Percentiles rank a stretch among this genome's conserved stretches.
These are phyloP conservation scores for Onychomys torridus DNA, from an alignment of 2,797 vertebrate species.

Conservation along the genomic window DNA sequence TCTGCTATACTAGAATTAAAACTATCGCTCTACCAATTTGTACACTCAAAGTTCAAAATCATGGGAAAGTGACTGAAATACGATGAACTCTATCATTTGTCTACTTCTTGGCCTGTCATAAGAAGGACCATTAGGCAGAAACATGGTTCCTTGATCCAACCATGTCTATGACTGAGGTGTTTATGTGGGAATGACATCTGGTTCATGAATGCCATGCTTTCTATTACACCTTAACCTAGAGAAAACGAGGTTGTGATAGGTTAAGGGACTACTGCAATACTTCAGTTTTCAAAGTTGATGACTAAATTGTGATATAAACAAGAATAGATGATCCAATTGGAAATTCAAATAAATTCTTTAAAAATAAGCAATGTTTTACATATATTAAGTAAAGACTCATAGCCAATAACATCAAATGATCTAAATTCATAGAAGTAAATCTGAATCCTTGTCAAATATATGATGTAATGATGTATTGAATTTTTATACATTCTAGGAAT, in stretches of 20 bases:
- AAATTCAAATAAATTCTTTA: background rate
- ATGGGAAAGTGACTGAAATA: background rate
- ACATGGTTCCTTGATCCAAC: background rate
- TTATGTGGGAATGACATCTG: background rate
- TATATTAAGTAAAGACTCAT: background rate
- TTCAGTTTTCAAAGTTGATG: background rate
- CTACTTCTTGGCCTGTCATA: background rate
- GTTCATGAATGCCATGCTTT: background rate
- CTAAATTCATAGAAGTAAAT: background rate
- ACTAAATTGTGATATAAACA: background rate
- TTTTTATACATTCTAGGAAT: background rate
- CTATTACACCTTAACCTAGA: background rate
- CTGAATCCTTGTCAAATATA: background rate
- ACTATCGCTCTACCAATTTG: background rate
- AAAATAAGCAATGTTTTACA: background rate
- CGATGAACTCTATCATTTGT: background rate
- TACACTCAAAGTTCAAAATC: background rate
- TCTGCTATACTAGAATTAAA: background rate
- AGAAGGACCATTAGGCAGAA: background rate
- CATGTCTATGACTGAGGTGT: background rate
- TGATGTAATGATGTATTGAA: background rate
- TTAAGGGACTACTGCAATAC: background rate
- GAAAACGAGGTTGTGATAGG: background rate
- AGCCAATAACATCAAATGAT: background rate
- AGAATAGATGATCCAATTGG: background rate